These are phyloP conservation scores for Psilopogon haemacephalus DNA, from an alignment of 2,113 vertebrate species.

Conservation along the genomic window DNA sequence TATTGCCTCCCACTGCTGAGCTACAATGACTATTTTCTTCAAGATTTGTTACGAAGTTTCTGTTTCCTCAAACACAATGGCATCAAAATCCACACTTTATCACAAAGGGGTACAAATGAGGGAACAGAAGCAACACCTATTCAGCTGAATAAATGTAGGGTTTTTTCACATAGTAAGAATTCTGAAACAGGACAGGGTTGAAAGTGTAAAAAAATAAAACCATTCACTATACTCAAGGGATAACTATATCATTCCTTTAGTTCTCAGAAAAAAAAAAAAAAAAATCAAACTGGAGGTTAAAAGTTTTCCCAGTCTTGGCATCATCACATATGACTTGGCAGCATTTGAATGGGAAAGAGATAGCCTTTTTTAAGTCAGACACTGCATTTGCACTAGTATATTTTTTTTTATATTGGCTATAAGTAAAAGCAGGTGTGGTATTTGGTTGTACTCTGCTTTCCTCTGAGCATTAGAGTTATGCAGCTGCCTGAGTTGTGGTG, in stretches of 20 bases:
- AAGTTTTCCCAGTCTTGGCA: background rate
- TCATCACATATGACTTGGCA: background rate
- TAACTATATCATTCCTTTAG: background rate
- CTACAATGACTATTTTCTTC: background rate
- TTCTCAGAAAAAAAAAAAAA: too few species aligned
- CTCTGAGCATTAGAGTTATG: background rate
- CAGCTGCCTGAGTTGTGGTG: background rate
- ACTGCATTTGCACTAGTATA: background rate
- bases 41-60: background rate
- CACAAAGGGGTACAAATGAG: background rate
- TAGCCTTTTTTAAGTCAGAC: background rate
- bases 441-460: background rate
- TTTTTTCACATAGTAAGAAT: background rate
- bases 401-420: background rate
- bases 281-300: background rate
- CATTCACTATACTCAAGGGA: background rate
- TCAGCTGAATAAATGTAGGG: background rate
- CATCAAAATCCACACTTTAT: background rate
- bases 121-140: background rate
- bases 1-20: background rate
- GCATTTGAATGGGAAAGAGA: background rate
- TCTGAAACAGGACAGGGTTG: background rate
- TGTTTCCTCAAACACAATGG: background rate
- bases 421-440: background rate
- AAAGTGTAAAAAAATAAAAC: background rate